Evolutionary conservation across 2,888 invertebrate species (phyloP).

Genomic region (Mesoligia furuncula): DNA sequence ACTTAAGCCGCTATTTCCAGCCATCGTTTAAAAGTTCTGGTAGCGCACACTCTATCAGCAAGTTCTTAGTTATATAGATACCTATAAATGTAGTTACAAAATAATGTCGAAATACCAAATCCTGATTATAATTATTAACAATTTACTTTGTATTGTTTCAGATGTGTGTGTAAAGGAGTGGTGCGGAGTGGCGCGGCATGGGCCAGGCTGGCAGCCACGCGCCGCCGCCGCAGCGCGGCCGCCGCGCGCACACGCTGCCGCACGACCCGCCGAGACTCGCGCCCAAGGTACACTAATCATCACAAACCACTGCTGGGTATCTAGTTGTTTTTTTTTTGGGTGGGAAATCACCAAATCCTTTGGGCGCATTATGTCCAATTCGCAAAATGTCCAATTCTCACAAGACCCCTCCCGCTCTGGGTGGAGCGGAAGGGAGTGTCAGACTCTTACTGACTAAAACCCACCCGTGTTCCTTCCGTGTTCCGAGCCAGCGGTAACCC

Average conservation of each 20-base stretch:
- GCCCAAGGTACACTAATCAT: constrained; percentile 78
- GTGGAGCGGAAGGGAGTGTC: too few relatives aligned
- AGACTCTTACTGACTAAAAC: too few relatives aligned
- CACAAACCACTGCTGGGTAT: background rate
- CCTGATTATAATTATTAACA: constrained; percentile 1
- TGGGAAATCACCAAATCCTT: too few relatives aligned
- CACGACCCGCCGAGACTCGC: constrained; percentile 85
- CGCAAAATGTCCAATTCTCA: too few relatives aligned
- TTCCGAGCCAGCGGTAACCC: too few relatives aligned
- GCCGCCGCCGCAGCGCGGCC: constrained; percentile 76
- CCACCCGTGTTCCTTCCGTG: too few relatives aligned
- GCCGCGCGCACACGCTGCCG: constrained; percentile 84
- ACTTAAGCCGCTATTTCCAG: too few relatives aligned
- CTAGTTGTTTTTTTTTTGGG: too few relatives aligned
- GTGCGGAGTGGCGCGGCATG: constrained; percentile 75
- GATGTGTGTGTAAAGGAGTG: constrained; percentile 73
- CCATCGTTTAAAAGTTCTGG: too few relatives aligned
- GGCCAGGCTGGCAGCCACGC: constrained; percentile 88
- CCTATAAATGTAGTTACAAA: background rate
- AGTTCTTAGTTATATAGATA: background rate
- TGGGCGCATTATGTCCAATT: too few relatives aligned
- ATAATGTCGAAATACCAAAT: background rate
- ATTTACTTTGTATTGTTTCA: constrained; percentile 63
- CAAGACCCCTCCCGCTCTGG: too few relatives aligned
- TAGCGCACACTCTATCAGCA: too few relatives aligned